These are phyloP conservation scores for Pipra filicauda DNA, from an alignment of 2,113 vertebrate genomes.

Conservation along the genomic window DNA sequence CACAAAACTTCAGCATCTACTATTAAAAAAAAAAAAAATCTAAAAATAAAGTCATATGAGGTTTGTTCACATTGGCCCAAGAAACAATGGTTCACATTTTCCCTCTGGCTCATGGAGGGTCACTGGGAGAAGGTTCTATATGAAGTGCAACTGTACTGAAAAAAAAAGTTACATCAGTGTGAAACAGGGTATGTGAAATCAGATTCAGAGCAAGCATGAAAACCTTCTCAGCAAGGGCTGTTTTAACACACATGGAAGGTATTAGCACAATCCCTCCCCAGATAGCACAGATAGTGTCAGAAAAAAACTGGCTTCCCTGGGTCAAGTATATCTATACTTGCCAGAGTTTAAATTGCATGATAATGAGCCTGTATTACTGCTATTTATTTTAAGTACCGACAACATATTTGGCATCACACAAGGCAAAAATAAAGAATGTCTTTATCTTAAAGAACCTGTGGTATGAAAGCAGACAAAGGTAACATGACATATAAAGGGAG, in stretches of 20 bases:
- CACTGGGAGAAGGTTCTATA: not conserved
- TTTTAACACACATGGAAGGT: constrained; percentile 60
- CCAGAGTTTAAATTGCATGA: constrained; percentile 38
- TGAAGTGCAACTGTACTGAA: not conserved
- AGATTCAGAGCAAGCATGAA: not conserved
- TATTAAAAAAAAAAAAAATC: not conserved
- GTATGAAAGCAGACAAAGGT: not conserved
- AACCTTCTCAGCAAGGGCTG: not conserved
- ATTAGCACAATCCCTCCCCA: constrained; percentile 40
- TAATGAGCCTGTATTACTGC: constrained; percentile 42
- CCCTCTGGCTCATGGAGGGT: not conserved
- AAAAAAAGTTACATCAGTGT: constrained; percentile 20
- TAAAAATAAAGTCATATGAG: not conserved
- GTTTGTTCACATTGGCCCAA: not conserved
- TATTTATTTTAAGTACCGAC: constrained; percentile 46
- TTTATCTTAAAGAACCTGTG: not conserved
- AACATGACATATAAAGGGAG: not conserved
- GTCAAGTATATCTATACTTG: not conserved
- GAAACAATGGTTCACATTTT: not conserved
- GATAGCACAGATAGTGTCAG: constrained; percentile 59
- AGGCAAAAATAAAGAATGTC: constrained; percentile 4
- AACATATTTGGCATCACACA: not conserved
- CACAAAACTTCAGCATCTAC: not conserved
- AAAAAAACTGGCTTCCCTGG: constrained; percentile 30
- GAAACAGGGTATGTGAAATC: not conserved